Evolutionary conservation across 2,888 invertebrate genomes (phyloP), one percentile per base, ranked within the genome.

Genomic region (Campaea margaritaria): DNA sequence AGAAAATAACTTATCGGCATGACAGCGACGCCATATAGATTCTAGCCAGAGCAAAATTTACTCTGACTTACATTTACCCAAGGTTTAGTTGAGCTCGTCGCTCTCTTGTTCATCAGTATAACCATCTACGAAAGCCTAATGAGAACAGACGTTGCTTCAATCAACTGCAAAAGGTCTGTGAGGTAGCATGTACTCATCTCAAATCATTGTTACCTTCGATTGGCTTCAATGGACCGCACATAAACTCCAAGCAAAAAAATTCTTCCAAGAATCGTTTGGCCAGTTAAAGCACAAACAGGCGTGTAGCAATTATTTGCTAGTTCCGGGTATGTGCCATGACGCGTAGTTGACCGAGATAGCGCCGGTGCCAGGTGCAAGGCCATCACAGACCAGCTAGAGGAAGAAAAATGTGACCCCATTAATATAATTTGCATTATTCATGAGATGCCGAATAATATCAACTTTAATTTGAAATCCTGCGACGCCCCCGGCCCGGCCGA

Each of bases 361-460:
- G 76, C 78, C 74, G 68, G 68, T 65, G 71, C 72, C 81, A 81
- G 79, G 74, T 81, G 79, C 79, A 81, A 81, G 81, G 82, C 72
- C 79, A 70, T 51, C 38, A 7, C 13, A 44, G 28, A 53, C 48
- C 62, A 59, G 48, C 65, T 62, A 64, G 63, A 72, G 65, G 72
- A 73, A 72, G 67, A 74, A 78, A 73, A 76, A 75, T 81, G 72
- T 75, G 76, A 81, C 80, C 80, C 79, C 76, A 78, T 79, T 76
- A 76, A 57, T 58, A 66, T 62, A 54, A 69, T 74, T 71, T 75
- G 59, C 70, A 81, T 79, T 74, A 81, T 81, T 79, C 75, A 81
- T 81, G 58, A 69, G 75, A 77, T 75, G 75, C 73, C 70, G 64
- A 69, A 53, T 61, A 69, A 69, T 64, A 62, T 69, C 57, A 58